Evolutionary conservation across 2,888 invertebrate species (phyloP).

Genomic region (Watsonalla cultraria): DNA sequence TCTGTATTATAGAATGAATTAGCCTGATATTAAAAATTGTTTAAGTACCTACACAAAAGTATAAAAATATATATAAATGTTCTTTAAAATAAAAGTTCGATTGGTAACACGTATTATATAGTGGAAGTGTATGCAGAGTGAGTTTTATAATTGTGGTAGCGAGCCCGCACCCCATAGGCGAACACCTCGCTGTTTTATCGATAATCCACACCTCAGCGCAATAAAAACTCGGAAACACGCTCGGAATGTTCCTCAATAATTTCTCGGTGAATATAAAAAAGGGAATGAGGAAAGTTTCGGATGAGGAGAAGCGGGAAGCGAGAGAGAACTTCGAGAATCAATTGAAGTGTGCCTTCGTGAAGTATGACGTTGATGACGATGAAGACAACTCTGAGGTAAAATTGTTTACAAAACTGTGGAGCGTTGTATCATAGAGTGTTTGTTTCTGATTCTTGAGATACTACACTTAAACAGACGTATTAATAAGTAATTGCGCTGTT

Average conservation of each 20-base stretch:
- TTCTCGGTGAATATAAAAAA: slow-evolving; percentile 4
- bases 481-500: too few relatives aligned
- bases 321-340: slow-evolving; percentile 68
- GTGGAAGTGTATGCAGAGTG: too few relatives aligned
- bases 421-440: too few relatives aligned
- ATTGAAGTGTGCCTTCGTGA: slow-evolving; percentile 58
- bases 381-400: slow-evolving; percentile 64
- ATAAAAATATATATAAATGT: too few relatives aligned
- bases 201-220: slow-evolving; percentile 57
- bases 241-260: slow-evolving; percentile 8
- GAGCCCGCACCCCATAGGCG: slow-evolving; percentile 4
- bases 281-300: slow-evolving; percentile 38
- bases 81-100: too few relatives aligned
- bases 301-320: slow-evolving; percentile 54
- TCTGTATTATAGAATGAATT: too few relatives aligned
- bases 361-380: slow-evolving; percentile 58
- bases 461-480: too few relatives aligned
- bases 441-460: too few relatives aligned
- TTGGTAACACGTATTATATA: too few relatives aligned
- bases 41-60: too few relatives aligned
- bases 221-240: slow-evolving; percentile 27
- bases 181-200: slow-evolving; percentile 63
- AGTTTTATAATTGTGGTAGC: too few relatives aligned
- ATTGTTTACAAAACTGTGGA: not conserved
- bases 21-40: too few relatives aligned